Conservation (phyloP, 2,888 invertebrate genomes). For the Unio delphinus region DNA sequence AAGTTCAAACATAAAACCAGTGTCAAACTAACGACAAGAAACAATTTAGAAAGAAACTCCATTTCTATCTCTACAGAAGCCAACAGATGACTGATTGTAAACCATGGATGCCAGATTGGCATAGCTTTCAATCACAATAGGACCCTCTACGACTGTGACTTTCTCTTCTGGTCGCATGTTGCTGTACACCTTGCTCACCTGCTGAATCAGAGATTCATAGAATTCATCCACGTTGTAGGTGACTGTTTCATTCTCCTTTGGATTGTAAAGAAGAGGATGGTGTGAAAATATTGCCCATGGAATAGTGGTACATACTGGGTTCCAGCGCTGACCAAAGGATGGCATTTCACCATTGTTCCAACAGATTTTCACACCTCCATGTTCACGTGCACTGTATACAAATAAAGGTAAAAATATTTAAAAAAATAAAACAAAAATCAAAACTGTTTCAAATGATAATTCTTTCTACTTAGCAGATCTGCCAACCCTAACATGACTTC, state of each 20-base stretch:
- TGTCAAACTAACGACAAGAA: background rate
- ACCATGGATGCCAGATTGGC: slow-evolving; percentile 84
- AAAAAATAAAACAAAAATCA: background rate
- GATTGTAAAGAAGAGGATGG: slow-evolving; percentile 77
- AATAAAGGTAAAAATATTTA: slow-evolving; percentile 1
- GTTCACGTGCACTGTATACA: slow-evolving; percentile 79
- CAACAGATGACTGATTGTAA: slow-evolving; percentile 85
- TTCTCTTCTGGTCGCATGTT: slow-evolving; percentile 55
- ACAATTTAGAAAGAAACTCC: slow-evolving; percentile 79
- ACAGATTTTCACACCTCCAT: slow-evolving; percentile 81
- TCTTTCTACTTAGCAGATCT: too few species aligned
- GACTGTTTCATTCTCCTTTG: slow-evolving; percentile 66
- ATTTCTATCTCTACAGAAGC: slow-evolving; percentile 89
- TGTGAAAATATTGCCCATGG: slow-evolving; percentile 86
- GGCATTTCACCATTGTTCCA: slow-evolving; percentile 84
- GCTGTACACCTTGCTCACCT: slow-evolving; percentile 51
- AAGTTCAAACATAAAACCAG: too few species aligned
- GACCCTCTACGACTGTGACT: slow-evolving; percentile 58
- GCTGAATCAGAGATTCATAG: slow-evolving; percentile 63
- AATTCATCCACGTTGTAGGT: slow-evolving; percentile 72
- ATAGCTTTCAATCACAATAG: slow-evolving; percentile 85
- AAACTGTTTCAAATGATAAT: too few species aligned
- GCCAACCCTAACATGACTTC: too few species aligned
- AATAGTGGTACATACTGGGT: slow-evolving; percentile 85
- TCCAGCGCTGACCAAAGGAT: slow-evolving; percentile 80